Conservation (phyloP, 2,797 vertebrate species). For the Paramormyrops hopkinsi region DNA sequence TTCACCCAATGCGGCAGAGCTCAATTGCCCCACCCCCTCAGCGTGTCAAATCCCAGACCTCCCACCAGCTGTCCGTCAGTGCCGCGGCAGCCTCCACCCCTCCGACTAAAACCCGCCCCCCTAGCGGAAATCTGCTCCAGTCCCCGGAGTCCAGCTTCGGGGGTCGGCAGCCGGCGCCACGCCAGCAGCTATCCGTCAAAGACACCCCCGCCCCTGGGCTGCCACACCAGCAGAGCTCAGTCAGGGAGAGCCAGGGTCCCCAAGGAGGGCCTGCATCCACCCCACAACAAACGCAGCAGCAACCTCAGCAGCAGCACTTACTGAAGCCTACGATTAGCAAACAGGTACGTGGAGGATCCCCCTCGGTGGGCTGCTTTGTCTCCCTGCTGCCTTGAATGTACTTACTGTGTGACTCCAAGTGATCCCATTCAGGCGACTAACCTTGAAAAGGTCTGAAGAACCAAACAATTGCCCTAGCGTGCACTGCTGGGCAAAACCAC, state of each 20-base stretch:
- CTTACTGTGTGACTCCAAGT: neutral
- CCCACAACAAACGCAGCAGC: constrained; percentile 46
- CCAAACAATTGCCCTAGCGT: neutral
- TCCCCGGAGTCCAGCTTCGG: constrained; percentile 75
- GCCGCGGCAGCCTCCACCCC: constrained; percentile 65
- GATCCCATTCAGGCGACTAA: neutral
- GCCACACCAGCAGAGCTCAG: constrained; percentile 66
- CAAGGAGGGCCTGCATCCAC: constrained; percentile 59
- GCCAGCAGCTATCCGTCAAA: constrained; percentile 57
- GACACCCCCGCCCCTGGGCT: constrained; percentile 70
- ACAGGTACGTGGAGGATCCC: constrained; percentile 59
- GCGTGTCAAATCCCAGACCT: constrained; percentile 68
- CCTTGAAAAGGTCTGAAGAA: neutral
- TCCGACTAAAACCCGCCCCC: constrained; percentile 68
- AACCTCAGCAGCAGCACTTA: constrained; percentile 62
- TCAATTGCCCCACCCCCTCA: constrained; percentile 61
- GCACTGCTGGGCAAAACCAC: neutral
- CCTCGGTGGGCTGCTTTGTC: neutral
- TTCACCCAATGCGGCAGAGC: constrained; percentile 60
- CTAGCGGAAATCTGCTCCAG: constrained; percentile 84
- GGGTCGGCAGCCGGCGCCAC: constrained; percentile 47
- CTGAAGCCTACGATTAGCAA: constrained; percentile 82
- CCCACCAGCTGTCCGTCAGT: constrained; percentile 78
- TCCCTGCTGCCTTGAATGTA: neutral
- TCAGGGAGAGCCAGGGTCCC: constrained; percentile 60